Evolutionary conservation across 2,797 vertebrate genomes (phyloP).

Genomic region (Tympanoctomys barrerae): DNA sequence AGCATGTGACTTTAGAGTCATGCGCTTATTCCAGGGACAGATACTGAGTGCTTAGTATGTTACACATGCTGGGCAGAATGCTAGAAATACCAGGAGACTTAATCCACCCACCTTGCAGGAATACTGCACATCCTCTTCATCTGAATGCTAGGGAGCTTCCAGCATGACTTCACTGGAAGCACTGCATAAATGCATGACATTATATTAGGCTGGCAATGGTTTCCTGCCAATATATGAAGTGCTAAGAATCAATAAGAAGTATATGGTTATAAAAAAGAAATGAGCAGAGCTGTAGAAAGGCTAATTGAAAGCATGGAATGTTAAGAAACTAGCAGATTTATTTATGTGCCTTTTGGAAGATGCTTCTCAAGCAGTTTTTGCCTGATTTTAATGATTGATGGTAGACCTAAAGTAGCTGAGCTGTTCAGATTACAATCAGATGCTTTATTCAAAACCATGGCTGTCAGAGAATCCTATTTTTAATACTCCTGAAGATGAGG

Average conservation of each 20-base stretch:
- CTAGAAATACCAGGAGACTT: neutral
- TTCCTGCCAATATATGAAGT: conserved; percentile 67
- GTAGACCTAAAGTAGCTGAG: conserved; percentile 10
- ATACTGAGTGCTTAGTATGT: neutral
- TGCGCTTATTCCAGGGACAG: neutral
- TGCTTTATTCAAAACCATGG: neutral
- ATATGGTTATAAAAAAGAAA: conserved; percentile 66
- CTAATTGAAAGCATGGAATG: conserved; percentile 64
- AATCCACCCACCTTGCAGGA: neutral
- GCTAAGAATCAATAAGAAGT: conserved; percentile 63
- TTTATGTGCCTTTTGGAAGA: conserved; percentile 64
- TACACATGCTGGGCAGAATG: neutral
- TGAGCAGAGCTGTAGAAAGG: conserved; percentile 70
- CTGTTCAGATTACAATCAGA: neutral
- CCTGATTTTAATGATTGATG: conserved; percentile 63
- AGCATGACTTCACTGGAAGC: conserved; percentile 68
- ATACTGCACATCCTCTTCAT: neutral
- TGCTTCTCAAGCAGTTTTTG: conserved; percentile 55
- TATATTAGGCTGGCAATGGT: conserved; percentile 56
- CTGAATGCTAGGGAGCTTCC: conserved; percentile 58
- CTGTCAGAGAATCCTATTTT: neutral
- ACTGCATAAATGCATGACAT: conserved; percentile 73
- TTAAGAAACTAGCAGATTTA: conserved; percentile 64
- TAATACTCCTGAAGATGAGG: neutral
- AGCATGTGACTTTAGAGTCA: neutral